phyloP scores from a whole-genome alignment of 2,113 vertebrate species.

The Pontoporia blainvillei region DNA sequence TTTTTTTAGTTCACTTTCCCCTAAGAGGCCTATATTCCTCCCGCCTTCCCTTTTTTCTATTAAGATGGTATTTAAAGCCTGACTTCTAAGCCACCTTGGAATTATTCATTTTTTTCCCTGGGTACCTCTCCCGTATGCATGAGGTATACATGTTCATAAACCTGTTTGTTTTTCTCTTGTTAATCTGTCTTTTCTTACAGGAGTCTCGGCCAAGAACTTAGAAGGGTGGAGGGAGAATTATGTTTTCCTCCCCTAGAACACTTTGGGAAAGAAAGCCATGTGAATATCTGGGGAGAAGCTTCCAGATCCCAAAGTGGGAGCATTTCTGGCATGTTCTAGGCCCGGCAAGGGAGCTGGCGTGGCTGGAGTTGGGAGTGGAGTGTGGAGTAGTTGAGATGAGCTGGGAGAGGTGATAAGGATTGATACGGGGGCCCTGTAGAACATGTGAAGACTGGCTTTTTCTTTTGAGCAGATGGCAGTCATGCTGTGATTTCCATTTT shows the following conservation, averaged over 20 bases:
- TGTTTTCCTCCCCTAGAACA: background rate
- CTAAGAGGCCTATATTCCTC: background rate
- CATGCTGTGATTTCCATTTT: background rate
- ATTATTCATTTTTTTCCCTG: background rate
- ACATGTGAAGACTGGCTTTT: background rate
- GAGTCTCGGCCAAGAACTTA: background rate
- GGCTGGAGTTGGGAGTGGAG: background rate
- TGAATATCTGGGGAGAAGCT: background rate
- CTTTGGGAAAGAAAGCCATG: background rate
- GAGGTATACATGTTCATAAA: background rate
- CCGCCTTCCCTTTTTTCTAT: background rate
- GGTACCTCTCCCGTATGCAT: background rate
- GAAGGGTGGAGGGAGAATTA: background rate
- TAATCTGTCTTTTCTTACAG: background rate
- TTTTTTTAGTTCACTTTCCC: background rate
- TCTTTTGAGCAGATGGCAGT: background rate
- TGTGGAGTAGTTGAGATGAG: background rate
- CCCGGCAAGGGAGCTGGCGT: background rate
- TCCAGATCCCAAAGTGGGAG: background rate
- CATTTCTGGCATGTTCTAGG: background rate
- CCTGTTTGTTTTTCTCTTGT: background rate
- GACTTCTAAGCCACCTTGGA: background rate
- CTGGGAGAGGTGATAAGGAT: background rate
- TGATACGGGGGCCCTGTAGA: too few species aligned
- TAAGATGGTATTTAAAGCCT: background rate